These are phyloP conservation scores for Habrosyne pyritoides DNA, from an alignment of 2,888 invertebrate species.

Conservation along the genomic window DNA sequence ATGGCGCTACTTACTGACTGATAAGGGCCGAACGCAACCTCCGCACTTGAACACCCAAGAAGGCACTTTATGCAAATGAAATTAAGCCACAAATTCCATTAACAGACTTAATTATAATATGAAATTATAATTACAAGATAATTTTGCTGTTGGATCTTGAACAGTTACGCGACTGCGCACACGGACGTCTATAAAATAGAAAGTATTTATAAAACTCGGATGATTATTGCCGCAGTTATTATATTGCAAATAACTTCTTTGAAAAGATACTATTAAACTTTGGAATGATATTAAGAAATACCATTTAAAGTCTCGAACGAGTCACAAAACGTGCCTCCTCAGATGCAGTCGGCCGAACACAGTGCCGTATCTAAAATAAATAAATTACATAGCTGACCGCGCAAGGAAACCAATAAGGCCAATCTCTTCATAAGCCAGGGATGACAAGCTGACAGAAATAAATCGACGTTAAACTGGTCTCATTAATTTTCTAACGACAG, in stretches of 20 bases:
- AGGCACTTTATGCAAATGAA: constrained; percentile 70
- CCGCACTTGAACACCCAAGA: constrained; percentile 65
- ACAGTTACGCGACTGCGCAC: constrained; percentile 71
- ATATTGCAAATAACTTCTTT: constrained; percentile 49
- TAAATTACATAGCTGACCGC: constrained; percentile 67
- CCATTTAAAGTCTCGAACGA: constrained; percentile 65
- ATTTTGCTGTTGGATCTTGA: constrained; percentile 75
- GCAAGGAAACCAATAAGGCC: constrained; percentile 75
- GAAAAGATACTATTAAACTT: constrained; percentile 61
- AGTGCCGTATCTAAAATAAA: constrained; percentile 57
- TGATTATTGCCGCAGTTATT: constrained; percentile 53
- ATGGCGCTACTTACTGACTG: constrained; percentile 79
- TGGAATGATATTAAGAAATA: constrained; percentile 78
- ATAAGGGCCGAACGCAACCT: constrained; percentile 69
- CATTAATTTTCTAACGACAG: constrained; percentile 79
- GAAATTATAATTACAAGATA: constrained; percentile 81
- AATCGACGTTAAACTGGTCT: constrained; percentile 74
- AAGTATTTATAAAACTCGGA: constrained; percentile 63
- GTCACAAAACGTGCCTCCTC: constrained; percentile 41
- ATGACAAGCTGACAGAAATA: constrained; percentile 67
- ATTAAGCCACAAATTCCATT: constrained; percentile 73
- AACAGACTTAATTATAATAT: constrained; percentile 69
- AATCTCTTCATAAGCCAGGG: constrained; percentile 61
- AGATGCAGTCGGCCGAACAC: constrained; percentile 39
- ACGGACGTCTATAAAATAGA: constrained; percentile 68